phyloP scores from a whole-genome alignment of 92 coral and sea anemone species.

The Siderastrea siderea region DNA sequence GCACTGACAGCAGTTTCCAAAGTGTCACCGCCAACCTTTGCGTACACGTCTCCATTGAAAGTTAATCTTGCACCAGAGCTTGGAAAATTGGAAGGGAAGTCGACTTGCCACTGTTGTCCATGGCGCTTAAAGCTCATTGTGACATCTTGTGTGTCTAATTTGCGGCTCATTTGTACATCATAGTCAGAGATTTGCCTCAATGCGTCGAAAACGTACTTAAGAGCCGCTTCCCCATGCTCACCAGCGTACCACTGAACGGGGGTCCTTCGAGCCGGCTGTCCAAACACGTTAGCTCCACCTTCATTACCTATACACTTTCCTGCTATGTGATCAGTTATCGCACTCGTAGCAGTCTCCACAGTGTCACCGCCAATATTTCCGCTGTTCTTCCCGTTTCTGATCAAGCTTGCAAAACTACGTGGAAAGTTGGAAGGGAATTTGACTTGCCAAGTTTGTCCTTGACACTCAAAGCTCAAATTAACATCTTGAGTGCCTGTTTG shows the following conservation, averaged over 20 bases:
- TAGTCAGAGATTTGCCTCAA: slow-evolving; percentile 16
- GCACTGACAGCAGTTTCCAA: slow-evolving; percentile 22
- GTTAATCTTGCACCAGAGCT: slow-evolving; percentile 4
- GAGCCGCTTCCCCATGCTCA: slow-evolving; percentile 21
- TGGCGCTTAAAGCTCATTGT: slow-evolving; percentile 23
- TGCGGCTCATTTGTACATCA: slow-evolving; percentile 43
- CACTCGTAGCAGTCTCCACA: slow-evolving; percentile 5
- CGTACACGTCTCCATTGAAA: not conserved
- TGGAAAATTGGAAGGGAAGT: slow-evolving; percentile 54
- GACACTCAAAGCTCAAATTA: slow-evolving; percentile 20
- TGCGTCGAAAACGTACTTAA: slow-evolving; percentile 25
- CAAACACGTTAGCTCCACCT: not conserved
- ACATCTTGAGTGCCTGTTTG: slow-evolving; percentile 46
- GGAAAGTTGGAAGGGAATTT: slow-evolving; percentile 50
- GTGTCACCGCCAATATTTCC: slow-evolving; percentile 20
- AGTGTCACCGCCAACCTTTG: slow-evolving; percentile 7
- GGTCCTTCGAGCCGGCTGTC: not conserved
- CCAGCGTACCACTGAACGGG: slow-evolving; percentile 53
- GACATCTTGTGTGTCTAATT: slow-evolving; percentile 46
- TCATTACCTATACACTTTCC: not conserved
- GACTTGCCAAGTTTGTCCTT: slow-evolving; percentile 37
- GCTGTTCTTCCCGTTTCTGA: not conserved
- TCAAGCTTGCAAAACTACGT: not conserved
- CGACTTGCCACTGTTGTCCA: slow-evolving; percentile 30
- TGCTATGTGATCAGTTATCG: not conserved